These are phyloP conservation scores for Argyresthia goedartella DNA, from an alignment of 2,888 invertebrate species.

Conservation along the genomic window DNA sequence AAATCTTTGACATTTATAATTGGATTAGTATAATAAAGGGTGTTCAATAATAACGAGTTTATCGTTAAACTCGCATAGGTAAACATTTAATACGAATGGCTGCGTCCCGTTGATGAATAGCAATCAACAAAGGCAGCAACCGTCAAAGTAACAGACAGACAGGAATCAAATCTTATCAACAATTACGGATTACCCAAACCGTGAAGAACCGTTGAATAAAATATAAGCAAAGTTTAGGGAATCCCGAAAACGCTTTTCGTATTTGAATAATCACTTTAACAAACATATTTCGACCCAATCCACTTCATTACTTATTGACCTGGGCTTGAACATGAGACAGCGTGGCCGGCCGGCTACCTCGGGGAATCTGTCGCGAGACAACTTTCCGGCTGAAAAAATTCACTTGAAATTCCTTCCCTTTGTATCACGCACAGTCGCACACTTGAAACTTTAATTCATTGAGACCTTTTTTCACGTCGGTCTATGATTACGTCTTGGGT, in stretches of 20 bases:
- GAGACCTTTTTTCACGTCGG: not conserved
- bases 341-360: not conserved
- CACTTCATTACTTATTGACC: slow-evolving; percentile 67
- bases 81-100: no score
- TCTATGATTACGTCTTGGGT: not conserved
- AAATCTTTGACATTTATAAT: slow-evolving; percentile 8
- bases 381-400: not conserved
- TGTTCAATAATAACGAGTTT: not conserved
- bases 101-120: no score
- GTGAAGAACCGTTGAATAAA: slow-evolving; percentile 65
- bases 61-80: no score
- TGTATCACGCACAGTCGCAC: not conserved
- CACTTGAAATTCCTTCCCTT: not conserved
- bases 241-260: slow-evolving; percentile 66
- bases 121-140: slow-evolving; percentile 4
- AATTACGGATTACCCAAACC: slow-evolving; percentile 52
- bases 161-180: slow-evolving; percentile 39
- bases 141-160: slow-evolving; percentile 16
- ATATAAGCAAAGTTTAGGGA: slow-evolving; percentile 64
- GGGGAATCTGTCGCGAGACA: not conserved
- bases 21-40: not conserved
- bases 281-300: slow-evolving; percentile 62
- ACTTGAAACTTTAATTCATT: not conserved
- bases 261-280: slow-evolving; percentile 70
- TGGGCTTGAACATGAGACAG: slow-evolving; percentile 44